phyloP scores from a whole-genome alignment of 2,113 vertebrate species.

The Mirounga angustirostris region DNA sequence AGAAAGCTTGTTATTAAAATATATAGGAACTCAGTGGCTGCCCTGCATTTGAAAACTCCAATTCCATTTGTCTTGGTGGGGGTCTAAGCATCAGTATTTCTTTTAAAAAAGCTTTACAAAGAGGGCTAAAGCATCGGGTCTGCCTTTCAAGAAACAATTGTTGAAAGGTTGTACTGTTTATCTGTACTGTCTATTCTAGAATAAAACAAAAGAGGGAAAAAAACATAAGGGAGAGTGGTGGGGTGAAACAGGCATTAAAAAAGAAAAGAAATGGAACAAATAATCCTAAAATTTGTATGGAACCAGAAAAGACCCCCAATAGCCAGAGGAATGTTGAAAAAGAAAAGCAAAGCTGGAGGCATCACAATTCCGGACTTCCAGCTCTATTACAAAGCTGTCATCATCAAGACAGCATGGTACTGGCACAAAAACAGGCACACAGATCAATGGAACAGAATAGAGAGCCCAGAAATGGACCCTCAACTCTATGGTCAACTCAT shows the following conservation, averaged over 20 bases:
- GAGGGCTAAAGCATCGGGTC: neutral
- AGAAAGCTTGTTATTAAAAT: neutral
- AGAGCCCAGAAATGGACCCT: too few species aligned
- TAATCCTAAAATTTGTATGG: too few species aligned
- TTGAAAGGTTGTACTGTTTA: neutral
- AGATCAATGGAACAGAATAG: too few species aligned
- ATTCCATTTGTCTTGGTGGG: neutral
- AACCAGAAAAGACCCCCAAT: too few species aligned
- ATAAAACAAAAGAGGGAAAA: slow-evolving; percentile 25
- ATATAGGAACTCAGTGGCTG: too few species aligned
- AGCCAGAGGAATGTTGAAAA: too few species aligned
- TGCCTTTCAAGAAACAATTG: neutral
- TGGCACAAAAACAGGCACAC: too few species aligned
- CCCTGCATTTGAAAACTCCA: neutral
- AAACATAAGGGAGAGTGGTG: neutral
- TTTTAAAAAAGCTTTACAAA: neutral
- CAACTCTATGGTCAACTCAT: too few species aligned
- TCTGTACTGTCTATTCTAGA: neutral
- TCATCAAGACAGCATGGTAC: too few species aligned
- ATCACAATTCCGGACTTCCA: too few species aligned
- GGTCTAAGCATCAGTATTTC: neutral
- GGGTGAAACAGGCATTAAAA: neutral
- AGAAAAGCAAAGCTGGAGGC: too few species aligned
- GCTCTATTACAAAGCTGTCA: too few species aligned
- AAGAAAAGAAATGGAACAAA: neutral